Evolutionary conservation across 2,797 vertebrate species (phyloP), one percentile per base, ranked within the genome.

Genomic region (Chiroxiphia lanceolata): DNA sequence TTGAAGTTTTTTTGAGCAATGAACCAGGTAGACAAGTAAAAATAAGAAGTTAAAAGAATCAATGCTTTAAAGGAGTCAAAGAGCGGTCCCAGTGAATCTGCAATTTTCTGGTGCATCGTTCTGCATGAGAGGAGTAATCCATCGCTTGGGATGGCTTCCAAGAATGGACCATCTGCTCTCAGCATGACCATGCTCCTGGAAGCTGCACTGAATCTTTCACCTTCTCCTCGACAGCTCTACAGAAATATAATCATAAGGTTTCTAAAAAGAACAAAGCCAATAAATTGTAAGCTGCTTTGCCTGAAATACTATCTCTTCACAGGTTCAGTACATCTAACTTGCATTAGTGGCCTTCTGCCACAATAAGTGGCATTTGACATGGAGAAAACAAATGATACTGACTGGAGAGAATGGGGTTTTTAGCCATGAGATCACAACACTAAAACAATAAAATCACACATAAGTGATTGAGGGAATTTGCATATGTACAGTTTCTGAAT

Each of bases 31-130:
- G 38, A 36, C 20, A 51, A 86, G 34, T 44, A 89, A 83, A 70
- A 40, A 17, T 4, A 2, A 20, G 16, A 78, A 87, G 53, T 29
- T 82, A 56, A 85, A 89, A 76, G n/a, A 68, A 31, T 64, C 63
- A 45, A 92, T 86, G 85, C 71, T 92, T 94, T 82, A 65, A 94
- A 60, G 47, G 82, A 95, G 74, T 80, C 96, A 82, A 71, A 93
- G 75, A 90, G 85, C 18, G 2, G 82, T 93, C 89, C 91, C 20
- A 6, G 57, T 44, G 92, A 97, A 96, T 79, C 87, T 59, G 90
- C 78, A 90, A 90, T 96, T 96, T 97, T 97, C 97, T 90, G 69
- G 94, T 87, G 94, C 72, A 97, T 96, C 95, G 82, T 95, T 96
- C 77, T 93, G 88, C 57, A 95, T 93, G 90, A 87, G 59, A 59